Evolutionary conservation across 2,113 vertebrate species (phyloP).

Genomic region (Thomomys bottae): DNA sequence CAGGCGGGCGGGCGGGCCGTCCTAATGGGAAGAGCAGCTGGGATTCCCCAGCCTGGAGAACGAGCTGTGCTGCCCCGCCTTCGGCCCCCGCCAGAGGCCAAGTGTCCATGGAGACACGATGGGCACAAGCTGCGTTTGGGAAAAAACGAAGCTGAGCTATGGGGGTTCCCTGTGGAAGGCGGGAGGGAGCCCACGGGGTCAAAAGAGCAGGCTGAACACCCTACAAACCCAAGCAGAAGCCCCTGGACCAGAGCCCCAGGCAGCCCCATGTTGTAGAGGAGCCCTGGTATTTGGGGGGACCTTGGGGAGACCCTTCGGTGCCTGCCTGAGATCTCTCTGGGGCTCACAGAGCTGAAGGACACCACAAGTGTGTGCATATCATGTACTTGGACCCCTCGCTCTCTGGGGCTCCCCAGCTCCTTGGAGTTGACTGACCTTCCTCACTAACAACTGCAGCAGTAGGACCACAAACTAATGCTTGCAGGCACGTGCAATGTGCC

Average conservation of each 20-base stretch:
- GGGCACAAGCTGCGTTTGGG: conserved; percentile 71
- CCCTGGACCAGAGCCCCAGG: neutral
- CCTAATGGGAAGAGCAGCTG: conserved; percentile 76
- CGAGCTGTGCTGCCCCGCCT: conserved; percentile 47
- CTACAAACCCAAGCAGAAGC: neutral
- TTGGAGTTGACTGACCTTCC: neutral
- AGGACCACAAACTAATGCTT: too few species aligned
- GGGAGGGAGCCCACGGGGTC: conserved; percentile 20
- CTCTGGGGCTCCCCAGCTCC: neutral
- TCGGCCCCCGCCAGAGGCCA: neutral
- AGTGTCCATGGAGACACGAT: conserved; percentile 68
- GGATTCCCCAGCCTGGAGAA: conserved; percentile 68
- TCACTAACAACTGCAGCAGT: neutral
- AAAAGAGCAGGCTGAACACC: conserved; percentile 33
- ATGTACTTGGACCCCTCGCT: too few species aligned
- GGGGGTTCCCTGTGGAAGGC: conserved; percentile 70
- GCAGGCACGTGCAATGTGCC: too few species aligned
- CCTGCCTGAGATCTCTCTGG: too few species aligned
- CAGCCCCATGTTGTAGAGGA: neutral
- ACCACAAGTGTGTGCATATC: neutral
- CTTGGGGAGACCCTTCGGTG: too few species aligned
- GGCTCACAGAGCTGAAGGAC: neutral
- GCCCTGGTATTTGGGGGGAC: neutral
- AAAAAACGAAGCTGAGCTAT: conserved; percentile 75
- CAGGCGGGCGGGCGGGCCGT: conserved; percentile 55